Conservation (phyloP, 30 jellyfish, hydroid and myxozoan genomes). For the Aurelia aurita region DNA sequence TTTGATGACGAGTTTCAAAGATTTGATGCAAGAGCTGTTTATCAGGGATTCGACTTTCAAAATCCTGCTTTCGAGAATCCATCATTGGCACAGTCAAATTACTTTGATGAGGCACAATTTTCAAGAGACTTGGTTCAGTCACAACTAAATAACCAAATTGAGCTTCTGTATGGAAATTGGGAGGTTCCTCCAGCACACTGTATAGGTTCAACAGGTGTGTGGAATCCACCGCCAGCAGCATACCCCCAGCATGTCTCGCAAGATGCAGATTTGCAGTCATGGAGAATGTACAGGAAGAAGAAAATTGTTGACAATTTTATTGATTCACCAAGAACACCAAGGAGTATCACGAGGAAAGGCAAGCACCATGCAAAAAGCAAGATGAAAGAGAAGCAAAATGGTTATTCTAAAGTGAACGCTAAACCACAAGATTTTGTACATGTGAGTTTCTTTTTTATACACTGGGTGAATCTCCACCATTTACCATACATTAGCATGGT, state of each 20-base stretch:
- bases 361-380: too few species aligned
- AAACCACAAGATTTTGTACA: too few species aligned
- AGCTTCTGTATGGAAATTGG: constrained; percentile 14
- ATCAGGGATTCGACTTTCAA: constrained; percentile 58
- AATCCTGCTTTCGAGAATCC: constrained; percentile 55
- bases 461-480: too few species aligned
- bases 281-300: constrained; percentile 47
- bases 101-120: constrained; percentile 38
- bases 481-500: too few species aligned
- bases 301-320: constrained; percentile 16
- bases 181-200: background rate
- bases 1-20: too few species aligned
- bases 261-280: background rate
- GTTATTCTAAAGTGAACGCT: too few species aligned
- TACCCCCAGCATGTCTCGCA: constrained; percentile 1
- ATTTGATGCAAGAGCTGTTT: background rate
- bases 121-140: constrained; percentile 45
- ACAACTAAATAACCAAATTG: constrained; percentile 33
- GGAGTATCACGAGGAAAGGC: background rate
- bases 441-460: too few species aligned
- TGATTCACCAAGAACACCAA: constrained; percentile 58
- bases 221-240: background rate
- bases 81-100: background rate
- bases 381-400: too few species aligned
- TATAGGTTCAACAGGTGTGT: background rate